phyloP scores from a whole-genome alignment of 2,888 invertebrate genomes.

The Arge pagana region DNA sequence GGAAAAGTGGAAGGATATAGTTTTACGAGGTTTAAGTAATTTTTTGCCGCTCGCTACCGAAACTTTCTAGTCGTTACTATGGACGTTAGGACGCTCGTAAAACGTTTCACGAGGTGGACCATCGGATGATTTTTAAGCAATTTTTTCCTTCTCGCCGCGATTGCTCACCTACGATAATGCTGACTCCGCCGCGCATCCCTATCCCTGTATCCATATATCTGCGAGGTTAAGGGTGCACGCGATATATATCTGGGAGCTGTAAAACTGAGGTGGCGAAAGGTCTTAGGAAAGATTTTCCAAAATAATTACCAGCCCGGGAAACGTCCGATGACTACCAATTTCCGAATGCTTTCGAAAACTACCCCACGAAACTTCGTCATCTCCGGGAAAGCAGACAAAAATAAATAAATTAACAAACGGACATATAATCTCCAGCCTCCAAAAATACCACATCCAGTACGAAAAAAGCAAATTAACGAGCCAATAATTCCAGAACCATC shows the following conservation, averaged over 20 bases:
- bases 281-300: conserved; percentile 15
- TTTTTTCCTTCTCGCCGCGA: conserved; percentile 3
- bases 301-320: conserved; percentile 11
- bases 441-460: no score
- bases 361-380: no score
- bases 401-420: no score
- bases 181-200: conserved; percentile 8
- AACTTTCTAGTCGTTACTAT: conserved; percentile 26
- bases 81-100: conserved; percentile 21
- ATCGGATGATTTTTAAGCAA: conserved; percentile 16
- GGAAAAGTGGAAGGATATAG: conserved; percentile 7
- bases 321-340: no score
- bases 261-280: conserved; percentile 20
- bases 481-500: no score
- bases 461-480: no score
- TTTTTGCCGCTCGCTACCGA: conserved; percentile 14
- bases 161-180: neutral
- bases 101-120: conserved; percentile 4
- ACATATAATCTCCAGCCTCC: no score
- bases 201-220: conserved; percentile 30
- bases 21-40: conserved; percentile 25
- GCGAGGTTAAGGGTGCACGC: conserved; percentile 25
- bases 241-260: conserved; percentile 33
- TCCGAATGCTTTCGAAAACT: no score
- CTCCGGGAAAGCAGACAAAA: no score